These are phyloP conservation scores for Harpagoxenus sublaevis DNA, from an alignment of 2,888 invertebrate species.

Conservation along the genomic window DNA sequence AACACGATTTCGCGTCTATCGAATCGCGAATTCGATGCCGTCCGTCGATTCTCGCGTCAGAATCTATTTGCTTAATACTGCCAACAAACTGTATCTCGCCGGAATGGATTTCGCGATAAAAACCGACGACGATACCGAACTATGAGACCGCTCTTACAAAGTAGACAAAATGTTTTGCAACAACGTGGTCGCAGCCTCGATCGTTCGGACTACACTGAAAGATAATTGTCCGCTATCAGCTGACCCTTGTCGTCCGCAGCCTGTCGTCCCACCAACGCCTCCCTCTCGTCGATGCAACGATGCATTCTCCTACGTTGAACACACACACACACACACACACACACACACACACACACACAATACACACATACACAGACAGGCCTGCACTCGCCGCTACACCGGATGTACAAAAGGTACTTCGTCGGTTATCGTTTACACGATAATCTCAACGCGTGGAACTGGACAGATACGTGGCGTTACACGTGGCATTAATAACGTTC, in stretches of 20 bases:
- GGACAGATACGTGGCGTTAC: slow-evolving; percentile 69
- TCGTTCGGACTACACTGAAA: slow-evolving; percentile 75
- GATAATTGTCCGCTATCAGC: slow-evolving; percentile 79
- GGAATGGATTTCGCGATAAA: slow-evolving; percentile 15
- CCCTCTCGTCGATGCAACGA: slow-evolving; percentile 43
- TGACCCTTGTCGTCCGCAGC: slow-evolving; percentile 75
- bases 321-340: slow-evolving; percentile 3
- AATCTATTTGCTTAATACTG: slow-evolving; percentile 1
- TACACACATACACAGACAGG: background rate
- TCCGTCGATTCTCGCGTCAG: slow-evolving; percentile 16
- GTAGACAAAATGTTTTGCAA: slow-evolving; percentile 67
- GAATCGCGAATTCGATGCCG: slow-evolving; percentile 3
- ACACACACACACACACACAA: slow-evolving; percentile 14
- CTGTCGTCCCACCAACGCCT: slow-evolving; percentile 40
- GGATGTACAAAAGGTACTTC: slow-evolving; percentile 72
- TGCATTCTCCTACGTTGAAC: slow-evolving; percentile 41
- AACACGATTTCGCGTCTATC: slow-evolving; percentile 9
- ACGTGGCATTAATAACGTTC: slow-evolving; percentile 70
- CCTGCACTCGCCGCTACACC: slow-evolving; percentile 57
- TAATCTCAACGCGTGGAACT: slow-evolving; percentile 73
- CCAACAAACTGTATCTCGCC: background rate
- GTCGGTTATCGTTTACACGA: slow-evolving; percentile 63
- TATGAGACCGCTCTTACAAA: slow-evolving; percentile 30
- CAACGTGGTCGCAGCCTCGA: slow-evolving; percentile 67
- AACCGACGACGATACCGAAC: background rate